Conservation (phyloP, 1,140 invertebrate species). For the Drosophila sucinea region DNA sequence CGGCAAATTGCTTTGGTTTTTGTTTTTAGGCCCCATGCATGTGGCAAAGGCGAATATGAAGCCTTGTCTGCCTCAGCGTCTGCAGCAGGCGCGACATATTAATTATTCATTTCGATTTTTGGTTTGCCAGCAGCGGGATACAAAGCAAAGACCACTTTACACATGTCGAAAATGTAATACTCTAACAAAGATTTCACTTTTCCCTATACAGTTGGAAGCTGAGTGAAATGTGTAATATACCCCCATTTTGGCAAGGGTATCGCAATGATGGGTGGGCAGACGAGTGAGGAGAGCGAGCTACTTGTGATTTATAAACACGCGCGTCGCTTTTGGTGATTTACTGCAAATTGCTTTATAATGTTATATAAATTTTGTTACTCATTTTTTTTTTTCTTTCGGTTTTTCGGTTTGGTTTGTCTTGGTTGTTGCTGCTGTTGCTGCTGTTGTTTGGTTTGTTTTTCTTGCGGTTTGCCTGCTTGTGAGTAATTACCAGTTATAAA, state of each 20-base stretch:
- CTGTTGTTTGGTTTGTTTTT: constrained; percentile 25
- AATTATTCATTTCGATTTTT: constrained; percentile 81
- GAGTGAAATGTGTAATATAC: constrained; percentile 10
- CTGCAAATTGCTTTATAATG: constrained; percentile 81
- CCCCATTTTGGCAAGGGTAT: constrained; percentile 1
- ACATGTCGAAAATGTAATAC: too few species aligned
- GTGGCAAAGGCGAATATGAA: constrained; percentile 17
- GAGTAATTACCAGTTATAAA: constrained; percentile 65
- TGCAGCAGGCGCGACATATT: constrained; percentile 77
- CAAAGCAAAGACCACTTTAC: constrained; percentile 9
- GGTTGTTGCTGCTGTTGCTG: constrained; percentile 16
- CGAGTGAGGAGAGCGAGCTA: constrained; percentile 33
- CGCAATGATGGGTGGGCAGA: neutral
- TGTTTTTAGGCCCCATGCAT: constrained; percentile 19
- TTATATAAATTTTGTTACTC: constrained; percentile 72
- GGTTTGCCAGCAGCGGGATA: constrained; percentile 55
- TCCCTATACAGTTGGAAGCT: too few species aligned
- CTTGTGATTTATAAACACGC: constrained; percentile 79
- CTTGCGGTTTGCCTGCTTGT: constrained; percentile 50
- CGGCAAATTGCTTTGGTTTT: constrained; percentile 47
- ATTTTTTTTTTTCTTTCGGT: constrained; percentile 22
- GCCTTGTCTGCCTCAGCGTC: constrained; percentile 45
- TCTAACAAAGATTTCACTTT: too few species aligned
- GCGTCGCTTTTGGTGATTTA: constrained; percentile 76
- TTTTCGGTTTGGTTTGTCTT: constrained; percentile 14